These are phyloP conservation scores for Andrena hattorfiana DNA, from an alignment of 2,888 invertebrate species.

Conservation along the genomic window DNA sequence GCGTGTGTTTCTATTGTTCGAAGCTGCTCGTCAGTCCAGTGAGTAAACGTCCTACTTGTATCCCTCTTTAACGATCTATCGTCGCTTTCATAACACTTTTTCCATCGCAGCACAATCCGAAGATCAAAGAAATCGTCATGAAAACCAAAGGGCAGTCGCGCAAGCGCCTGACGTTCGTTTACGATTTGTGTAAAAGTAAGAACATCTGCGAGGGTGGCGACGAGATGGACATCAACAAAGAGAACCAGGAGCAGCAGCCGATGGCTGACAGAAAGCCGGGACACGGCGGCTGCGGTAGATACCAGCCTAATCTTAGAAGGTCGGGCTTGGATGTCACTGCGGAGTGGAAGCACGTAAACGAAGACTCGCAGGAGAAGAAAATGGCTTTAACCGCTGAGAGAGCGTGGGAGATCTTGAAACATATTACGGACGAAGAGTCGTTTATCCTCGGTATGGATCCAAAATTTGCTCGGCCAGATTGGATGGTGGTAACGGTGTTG, in stretches of 20 bases:
- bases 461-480: conserved; percentile 98
- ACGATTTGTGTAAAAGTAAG: conserved; percentile 99
- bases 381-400: conserved; percentile 97
- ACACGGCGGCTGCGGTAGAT: conserved; percentile 99
- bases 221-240: conserved; percentile 97
- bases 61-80: background rate
- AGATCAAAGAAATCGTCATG: conserved; percentile 96
- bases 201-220: conserved; percentile 99
- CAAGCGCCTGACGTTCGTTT: conserved; percentile 97
- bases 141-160: conserved; percentile 99
- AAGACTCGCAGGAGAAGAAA: conserved; percentile 99
- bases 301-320: conserved; percentile 96
- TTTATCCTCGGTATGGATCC: conserved; percentile 98
- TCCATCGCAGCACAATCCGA: conserved; percentile 91
- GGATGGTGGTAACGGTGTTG: conserved; percentile 99
- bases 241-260: conserved; percentile 87
- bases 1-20: conserved; percentile 99
- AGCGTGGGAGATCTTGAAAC: conserved; percentile 98
- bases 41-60: conserved; percentile 85
- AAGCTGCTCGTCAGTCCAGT: conserved; percentile 97
- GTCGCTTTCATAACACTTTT: conserved; percentile 32
- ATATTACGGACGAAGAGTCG: conserved; percentile 98
- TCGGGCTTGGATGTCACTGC: conserved; percentile 97
- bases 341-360: conserved; percentile 99
- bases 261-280: conserved; percentile 87